Conservation (phyloP, 2,888 invertebrate genomes). For the Leucoma salicis region DNA sequence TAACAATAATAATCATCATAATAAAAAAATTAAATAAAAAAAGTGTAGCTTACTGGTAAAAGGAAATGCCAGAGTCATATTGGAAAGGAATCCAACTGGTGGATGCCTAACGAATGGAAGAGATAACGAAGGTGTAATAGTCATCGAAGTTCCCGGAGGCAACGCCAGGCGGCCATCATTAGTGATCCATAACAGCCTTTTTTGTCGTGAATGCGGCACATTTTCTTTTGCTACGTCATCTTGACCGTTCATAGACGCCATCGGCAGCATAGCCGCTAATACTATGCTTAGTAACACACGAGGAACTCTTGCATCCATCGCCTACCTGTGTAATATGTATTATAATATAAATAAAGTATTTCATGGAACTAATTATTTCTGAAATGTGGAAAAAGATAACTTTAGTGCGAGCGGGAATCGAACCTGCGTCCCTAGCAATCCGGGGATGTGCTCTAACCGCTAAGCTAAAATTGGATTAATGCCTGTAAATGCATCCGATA, state of each 20-base stretch:
- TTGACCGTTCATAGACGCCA: conserved; percentile 57
- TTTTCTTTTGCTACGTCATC: conserved; percentile 63
- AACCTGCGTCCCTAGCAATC: too few relatives aligned
- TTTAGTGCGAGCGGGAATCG: too few relatives aligned
- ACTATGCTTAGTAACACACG: conserved; percentile 73
- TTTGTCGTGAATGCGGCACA: conserved; percentile 87
- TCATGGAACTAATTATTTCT: too few relatives aligned
- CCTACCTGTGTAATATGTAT: conserved; percentile 52
- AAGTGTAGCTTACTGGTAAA: conserved; percentile 88
- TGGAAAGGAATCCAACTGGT: conserved; percentile 92
- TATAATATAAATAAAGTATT: too few relatives aligned
- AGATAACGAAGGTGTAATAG: conserved; percentile 90
- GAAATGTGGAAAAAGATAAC: too few relatives aligned
- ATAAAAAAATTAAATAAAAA: not conserved
- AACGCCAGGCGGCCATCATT: conserved; percentile 91
- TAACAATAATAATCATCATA: too few relatives aligned
- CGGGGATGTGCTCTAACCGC: too few relatives aligned
- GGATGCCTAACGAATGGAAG: conserved; percentile 93
- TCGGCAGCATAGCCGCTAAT: conserved; percentile 67
- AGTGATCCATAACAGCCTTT: conserved; percentile 92
- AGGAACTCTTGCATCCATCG: conserved; percentile 71
- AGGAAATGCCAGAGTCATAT: conserved; percentile 91
- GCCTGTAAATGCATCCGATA: too few relatives aligned
- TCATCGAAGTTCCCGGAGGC: conserved; percentile 91
- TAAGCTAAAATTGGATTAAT: too few relatives aligned